Base-by-base conservation (phyloP, 2,113 vertebrate species). In the Barbus barbus region DNA sequence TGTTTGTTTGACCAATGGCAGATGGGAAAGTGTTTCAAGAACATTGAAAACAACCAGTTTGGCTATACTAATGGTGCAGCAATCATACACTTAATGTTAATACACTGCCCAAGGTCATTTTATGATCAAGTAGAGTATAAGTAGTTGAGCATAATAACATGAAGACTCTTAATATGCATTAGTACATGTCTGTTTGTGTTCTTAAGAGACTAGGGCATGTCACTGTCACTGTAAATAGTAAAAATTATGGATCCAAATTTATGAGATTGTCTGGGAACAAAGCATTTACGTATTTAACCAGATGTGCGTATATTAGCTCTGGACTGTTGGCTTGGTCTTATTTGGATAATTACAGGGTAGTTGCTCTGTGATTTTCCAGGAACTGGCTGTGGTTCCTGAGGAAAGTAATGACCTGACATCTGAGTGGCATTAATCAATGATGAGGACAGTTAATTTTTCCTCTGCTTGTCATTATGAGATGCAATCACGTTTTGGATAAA, bases 321-420 rank as follows among this genome's bases (percentile, higher is more conserved):
- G 85, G 88, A 83, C 87, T 88, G 88, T 89, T 84, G 86, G 81
- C 84, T 86, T 83, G 85, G 84, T 87, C 89, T 88, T 86, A 83
- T 83, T 86, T 86, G 84, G 87, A 89, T 92, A 91, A 93, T 93
- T 90, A 90, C 48, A 92, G 91, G 86, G 84, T 77, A 41, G 84
- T 82, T 44, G 60, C 63, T 81, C 33, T 5, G 91, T 0, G 82
- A 85, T 87, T 92, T 89, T 85, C 46, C 22, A 60, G 81, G 84
- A 86, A 88, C n/a, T 28, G 74, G 85, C 86, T 87, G 88, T 84
- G 86, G 85, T 82, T 90, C 18, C 82, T 86, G 90, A 85, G 86
- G 89, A 81, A 92, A 80, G 75, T 61, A 78, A 80, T 80, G 78
- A 86, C 61, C 20, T 18, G 48, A 76, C 78, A 82, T 77, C 48